These are phyloP conservation scores for Epizoanthus fatuus DNA, from an alignment of 92 coral and sea anemone species.

Conservation along the genomic window DNA sequence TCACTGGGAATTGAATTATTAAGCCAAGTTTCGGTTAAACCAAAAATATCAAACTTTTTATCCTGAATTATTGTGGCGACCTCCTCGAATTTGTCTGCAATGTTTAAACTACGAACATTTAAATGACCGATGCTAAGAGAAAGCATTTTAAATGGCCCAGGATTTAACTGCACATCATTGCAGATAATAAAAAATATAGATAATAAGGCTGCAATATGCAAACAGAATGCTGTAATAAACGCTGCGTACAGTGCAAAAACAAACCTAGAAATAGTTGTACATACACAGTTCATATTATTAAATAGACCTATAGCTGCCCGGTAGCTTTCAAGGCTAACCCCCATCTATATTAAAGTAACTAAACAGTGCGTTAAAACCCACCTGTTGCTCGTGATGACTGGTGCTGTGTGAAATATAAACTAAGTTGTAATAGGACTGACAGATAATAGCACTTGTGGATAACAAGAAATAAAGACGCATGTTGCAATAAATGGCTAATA, in stretches of 20 bases:
- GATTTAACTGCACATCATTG: slow-evolving; percentile 53
- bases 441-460: slow-evolving; percentile 2
- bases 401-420: slow-evolving; percentile 12
- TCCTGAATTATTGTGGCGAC: slow-evolving; percentile 48
- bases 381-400: neutral
- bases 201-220: slow-evolving; percentile 40
- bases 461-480: slow-evolving; percentile 20
- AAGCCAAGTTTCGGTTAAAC: slow-evolving; percentile 53
- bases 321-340: slow-evolving; percentile 48
- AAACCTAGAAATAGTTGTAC: slow-evolving; percentile 18
- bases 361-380: slow-evolving; percentile 4
- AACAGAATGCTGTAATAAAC: slow-evolving; percentile 17
- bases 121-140: slow-evolving; percentile 41
- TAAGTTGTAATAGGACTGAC: slow-evolving; percentile 14
- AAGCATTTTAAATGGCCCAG: slow-evolving; percentile 41
- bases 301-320: slow-evolving; percentile 56
- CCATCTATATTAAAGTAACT: slow-evolving; percentile 37
- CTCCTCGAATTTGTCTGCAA: slow-evolving; percentile 64
- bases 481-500: neutral
- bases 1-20: slow-evolving; percentile 39
- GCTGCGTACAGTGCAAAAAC: slow-evolving; percentile 12
- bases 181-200: slow-evolving; percentile 12
- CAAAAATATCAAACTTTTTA: slow-evolving; percentile 57
- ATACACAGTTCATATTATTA: slow-evolving; percentile 21
- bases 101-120: slow-evolving; percentile 48